A percentile compares a stretch with the other conserved stretches of the same genome.
Conservation (phyloP, 2,113 vertebrate genomes). For the Psophia crepitans region DNA sequence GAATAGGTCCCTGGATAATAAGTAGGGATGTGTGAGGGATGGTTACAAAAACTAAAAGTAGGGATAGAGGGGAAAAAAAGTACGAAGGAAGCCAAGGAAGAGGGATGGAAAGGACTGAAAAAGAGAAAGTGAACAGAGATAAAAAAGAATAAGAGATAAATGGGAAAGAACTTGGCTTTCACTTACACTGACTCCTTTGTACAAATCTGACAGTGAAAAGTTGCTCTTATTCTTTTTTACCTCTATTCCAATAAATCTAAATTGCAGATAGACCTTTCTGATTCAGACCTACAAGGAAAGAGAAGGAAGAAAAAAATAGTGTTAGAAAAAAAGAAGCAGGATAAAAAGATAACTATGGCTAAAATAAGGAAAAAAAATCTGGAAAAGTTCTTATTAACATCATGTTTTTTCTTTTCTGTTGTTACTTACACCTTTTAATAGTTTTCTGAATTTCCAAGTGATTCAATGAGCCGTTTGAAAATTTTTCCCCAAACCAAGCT, state of each 20-base stretch:
- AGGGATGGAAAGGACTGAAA: slow-evolving; percentile 1
- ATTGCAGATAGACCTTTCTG: slow-evolving; percentile 45
- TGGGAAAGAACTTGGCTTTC: slow-evolving; percentile 20
- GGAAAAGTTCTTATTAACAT: background rate
- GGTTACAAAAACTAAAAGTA: slow-evolving; percentile 4
- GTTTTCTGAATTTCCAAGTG: background rate
- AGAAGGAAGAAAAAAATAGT: background rate
- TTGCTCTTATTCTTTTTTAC: slow-evolving; percentile 44
- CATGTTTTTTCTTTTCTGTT: background rate
- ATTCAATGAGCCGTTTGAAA: background rate
- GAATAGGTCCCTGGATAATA: slow-evolving; percentile 46
- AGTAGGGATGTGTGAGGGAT: background rate
- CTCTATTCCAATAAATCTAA: slow-evolving; percentile 53
- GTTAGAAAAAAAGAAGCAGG: background rate
- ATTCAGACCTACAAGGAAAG: slow-evolving; percentile 1
- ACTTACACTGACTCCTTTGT: slow-evolving; percentile 29
- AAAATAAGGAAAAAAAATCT: background rate
- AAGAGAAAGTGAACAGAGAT: slow-evolving; percentile 10
- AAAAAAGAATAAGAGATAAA: slow-evolving; percentile 44
- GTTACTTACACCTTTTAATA: background rate
- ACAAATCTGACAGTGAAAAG: slow-evolving; percentile 39
- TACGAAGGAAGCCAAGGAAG: background rate
- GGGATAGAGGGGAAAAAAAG: background rate
- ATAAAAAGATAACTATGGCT: background rate
- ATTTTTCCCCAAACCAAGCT: background rate